phyloP scores from a whole-genome alignment of 1,140 invertebrate species.

The Penaeus indicus region DNA sequence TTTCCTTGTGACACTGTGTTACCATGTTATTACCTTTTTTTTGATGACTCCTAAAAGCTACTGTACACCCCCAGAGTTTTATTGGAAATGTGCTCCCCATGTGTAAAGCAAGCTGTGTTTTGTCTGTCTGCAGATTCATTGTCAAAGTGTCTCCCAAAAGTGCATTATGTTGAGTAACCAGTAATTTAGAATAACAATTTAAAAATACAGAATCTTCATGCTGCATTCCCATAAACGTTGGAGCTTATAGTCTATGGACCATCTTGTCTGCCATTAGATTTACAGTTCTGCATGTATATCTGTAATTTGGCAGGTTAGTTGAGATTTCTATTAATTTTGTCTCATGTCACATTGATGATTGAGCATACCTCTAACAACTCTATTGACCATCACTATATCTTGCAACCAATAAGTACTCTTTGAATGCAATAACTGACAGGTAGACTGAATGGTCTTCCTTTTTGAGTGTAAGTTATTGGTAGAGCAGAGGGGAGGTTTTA shows the following conservation, averaged over 20 bases:
- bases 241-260: not conserved
- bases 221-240: not conserved
- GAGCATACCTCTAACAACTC: no score
- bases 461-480: no score
- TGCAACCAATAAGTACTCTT: no score
- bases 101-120: slow-evolving; percentile 13
- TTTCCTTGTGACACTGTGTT: slow-evolving; percentile 49
- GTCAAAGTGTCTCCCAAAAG: slow-evolving; percentile 30
- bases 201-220: no score
- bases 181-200: no score
- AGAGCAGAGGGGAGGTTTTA: no score
- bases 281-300: slow-evolving; percentile 32
- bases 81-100: slow-evolving; percentile 19
- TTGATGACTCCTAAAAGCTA: slow-evolving; percentile 9
- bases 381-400: no score
- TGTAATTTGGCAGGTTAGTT: slow-evolving; percentile 13
- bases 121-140: slow-evolving; percentile 34
- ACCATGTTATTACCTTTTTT: slow-evolving; percentile 27
- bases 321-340: slow-evolving; percentile 26
- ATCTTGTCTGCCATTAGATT: slow-evolving; percentile 29
- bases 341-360: not conserved
- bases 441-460: no score
- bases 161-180: slow-evolving; percentile 20
- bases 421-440: no score
- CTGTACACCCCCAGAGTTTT: slow-evolving; percentile 25